Evolutionary conservation across 2,113 vertebrate genomes (phyloP).

Genomic region (Coptodon rendalli): DNA sequence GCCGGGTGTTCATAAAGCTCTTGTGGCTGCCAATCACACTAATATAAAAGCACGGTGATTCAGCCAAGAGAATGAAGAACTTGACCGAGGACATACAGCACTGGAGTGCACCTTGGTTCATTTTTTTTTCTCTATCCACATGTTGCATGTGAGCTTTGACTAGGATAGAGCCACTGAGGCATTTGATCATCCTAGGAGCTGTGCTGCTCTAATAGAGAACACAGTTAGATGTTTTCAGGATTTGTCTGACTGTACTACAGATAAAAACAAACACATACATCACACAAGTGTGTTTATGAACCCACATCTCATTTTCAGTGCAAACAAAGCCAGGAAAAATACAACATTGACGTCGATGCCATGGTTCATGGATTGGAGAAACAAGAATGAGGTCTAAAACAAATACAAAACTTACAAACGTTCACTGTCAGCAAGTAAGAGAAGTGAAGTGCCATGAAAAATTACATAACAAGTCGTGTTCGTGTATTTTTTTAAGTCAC

Average conservation of each 20-base stretch:
- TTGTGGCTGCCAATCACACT: conserved; percentile 53
- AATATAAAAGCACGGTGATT: conserved; percentile 34
- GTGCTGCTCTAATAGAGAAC: not conserved
- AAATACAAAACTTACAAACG: not conserved
- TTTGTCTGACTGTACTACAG: not conserved
- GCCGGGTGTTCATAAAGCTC: conserved; percentile 26
- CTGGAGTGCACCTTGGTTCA: not conserved
- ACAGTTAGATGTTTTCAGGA: not conserved
- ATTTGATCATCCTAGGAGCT: not conserved
- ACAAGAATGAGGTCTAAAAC: not conserved
- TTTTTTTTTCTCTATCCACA: not conserved
- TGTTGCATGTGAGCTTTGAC: conserved; percentile 9
- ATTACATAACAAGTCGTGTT: not conserved
- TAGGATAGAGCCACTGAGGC: not conserved
- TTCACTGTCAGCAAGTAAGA: not conserved
- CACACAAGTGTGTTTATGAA: not conserved
- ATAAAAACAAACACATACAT: not conserved
- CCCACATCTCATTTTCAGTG: not conserved
- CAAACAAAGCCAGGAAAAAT: not conserved
- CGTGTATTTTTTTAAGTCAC: not conserved
- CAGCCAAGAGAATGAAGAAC: conserved; percentile 25
- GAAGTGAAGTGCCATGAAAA: not conserved
- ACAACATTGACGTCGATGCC: not conserved
- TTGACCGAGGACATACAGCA: conserved; percentile 16
- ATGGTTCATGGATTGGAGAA: not conserved